phyloP scores from a whole-genome alignment of 2,797 vertebrate genomes.

The Myioborus miniatus region DNA sequence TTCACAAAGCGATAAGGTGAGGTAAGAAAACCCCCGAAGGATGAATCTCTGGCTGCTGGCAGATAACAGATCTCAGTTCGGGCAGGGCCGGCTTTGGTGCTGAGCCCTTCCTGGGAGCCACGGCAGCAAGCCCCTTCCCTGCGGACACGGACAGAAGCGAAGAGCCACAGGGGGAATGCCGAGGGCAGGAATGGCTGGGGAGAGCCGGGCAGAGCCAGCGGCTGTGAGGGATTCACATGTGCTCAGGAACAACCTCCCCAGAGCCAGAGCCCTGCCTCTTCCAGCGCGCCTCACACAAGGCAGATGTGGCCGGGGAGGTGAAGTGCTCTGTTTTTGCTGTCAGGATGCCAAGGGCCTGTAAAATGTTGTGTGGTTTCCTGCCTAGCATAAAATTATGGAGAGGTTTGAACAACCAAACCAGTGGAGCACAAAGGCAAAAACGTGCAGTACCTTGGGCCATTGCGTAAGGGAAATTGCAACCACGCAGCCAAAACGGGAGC shows the following conservation, averaged over 20 bases:
- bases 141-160: neutral
- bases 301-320: neutral
- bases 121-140: neutral
- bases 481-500: neutral
- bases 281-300: accelerated
- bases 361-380: constrained; percentile 27
- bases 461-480: neutral
- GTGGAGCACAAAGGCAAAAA: neutral
- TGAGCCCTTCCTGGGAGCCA: neutral
- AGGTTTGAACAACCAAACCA: neutral
- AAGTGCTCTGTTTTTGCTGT: neutral
- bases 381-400: neutral
- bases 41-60: neutral
- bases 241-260: neutral
- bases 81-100: neutral
- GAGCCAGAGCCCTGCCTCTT: too few relatives aligned
- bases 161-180: accelerated
- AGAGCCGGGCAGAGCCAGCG: neutral
- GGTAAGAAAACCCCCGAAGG: neutral
- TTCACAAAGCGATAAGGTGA: neutral
- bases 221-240: accelerated
- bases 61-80: neutral
- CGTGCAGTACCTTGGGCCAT: neutral
- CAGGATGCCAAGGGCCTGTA: neutral
- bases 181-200: neutral